Evolutionary conservation across 2,797 vertebrate genomes (phyloP).

Genomic region (Ctenopoma kingsleyae): DNA sequence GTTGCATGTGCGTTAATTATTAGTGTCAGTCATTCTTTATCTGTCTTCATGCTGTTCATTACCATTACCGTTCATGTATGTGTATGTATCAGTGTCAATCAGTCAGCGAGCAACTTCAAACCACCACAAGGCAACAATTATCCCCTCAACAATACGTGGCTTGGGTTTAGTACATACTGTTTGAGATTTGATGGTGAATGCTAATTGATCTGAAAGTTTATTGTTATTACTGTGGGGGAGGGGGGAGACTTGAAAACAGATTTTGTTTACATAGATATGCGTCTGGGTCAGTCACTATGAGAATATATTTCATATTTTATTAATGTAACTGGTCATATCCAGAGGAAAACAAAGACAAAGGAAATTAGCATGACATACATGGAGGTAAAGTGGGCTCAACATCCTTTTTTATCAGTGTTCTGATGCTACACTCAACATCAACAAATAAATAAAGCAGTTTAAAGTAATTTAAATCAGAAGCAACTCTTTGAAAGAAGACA

Average conservation of each 20-base stretch:
- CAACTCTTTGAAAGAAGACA: conserved; percentile 20
- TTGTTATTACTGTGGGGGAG: conserved; percentile 53
- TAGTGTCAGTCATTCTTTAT: conserved; percentile 77
- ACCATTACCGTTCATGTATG: conserved; percentile 74
- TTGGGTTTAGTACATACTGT: conserved; percentile 33
- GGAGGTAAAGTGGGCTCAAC: background rate
- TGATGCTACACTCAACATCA: background rate
- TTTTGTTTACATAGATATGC: conserved; percentile 28
- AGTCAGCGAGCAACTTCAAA: conserved; percentile 63
- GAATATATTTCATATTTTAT: conserved; percentile 44
- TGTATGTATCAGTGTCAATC: conserved; percentile 74
- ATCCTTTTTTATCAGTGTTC: background rate
- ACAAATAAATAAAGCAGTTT: conserved; percentile 17
- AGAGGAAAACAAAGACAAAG: conserved; percentile 30
- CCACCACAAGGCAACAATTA: conserved; percentile 70
- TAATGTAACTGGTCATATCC: conserved; percentile 5
- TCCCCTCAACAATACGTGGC: conserved; percentile 56
- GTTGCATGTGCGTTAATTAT: conserved; percentile 68
- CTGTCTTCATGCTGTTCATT: conserved; percentile 66
- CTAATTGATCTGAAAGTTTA: conserved; percentile 71
- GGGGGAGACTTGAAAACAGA: conserved; percentile 24
- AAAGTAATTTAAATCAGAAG: conserved; percentile 13
- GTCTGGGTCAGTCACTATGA: conserved; percentile 36
- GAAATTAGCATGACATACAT: conserved; percentile 24
- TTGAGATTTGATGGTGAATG: conserved; percentile 56